phyloP scores from a whole-genome alignment of 2,888 invertebrate species.

The Gortyna flavago region DNA sequence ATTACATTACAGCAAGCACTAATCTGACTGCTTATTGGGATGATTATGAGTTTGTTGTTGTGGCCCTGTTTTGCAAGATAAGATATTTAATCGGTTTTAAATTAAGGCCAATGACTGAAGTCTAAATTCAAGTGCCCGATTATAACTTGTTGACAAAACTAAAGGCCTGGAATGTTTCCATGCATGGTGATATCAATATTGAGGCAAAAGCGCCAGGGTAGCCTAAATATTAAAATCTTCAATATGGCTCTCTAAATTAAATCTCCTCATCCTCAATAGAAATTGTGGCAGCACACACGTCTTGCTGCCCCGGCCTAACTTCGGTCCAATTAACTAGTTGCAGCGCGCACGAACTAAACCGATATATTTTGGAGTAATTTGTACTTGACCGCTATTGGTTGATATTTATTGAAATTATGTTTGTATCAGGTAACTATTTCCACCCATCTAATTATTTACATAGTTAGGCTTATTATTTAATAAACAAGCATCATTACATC shows the following conservation, averaged over 20 bases:
- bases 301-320: too few species aligned
- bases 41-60: neutral
- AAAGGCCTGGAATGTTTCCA: neutral
- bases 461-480: too few species aligned
- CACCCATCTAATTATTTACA: too few species aligned
- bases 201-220: neutral
- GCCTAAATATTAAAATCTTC: neutral
- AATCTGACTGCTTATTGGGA: neutral
- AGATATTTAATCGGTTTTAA: neutral
- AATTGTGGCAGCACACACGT: too few species aligned
- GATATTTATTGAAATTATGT: too few species aligned
- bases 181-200: neutral
- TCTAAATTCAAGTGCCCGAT: neutral
- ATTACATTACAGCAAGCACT: neutral
- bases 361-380: too few species aligned
- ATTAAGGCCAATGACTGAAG: constrained; percentile 2
- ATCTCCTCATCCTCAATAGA: neutral
- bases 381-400: too few species aligned
- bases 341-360: too few species aligned
- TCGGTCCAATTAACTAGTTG: too few species aligned
- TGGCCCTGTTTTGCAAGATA: constrained; percentile 23
- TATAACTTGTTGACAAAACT: neutral
- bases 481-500: too few species aligned
- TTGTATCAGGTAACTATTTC: too few species aligned
- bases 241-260: neutral